Evolutionary conservation across 2,888 invertebrate species (phyloP).

Genomic region (Caenorhabditis sulstoni): DNA sequence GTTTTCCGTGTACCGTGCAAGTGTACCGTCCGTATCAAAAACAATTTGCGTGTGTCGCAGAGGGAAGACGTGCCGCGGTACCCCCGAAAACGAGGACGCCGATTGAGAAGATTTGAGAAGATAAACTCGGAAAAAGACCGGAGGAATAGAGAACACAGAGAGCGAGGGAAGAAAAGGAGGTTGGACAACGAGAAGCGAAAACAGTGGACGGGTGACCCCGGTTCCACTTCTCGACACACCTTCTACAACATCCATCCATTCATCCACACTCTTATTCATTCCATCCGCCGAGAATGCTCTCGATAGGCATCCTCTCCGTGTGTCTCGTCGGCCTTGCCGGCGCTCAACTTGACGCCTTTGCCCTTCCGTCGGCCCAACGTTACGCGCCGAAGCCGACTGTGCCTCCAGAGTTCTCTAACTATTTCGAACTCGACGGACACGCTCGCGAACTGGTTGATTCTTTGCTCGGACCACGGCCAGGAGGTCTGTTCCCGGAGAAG

Average conservation of each 20-base stretch:
- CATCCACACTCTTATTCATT: constrained; percentile 45
- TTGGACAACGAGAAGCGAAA: constrained; percentile 49
- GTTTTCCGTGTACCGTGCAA: constrained; percentile 38
- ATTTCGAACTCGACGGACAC: constrained; percentile 80
- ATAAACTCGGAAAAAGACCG: constrained; percentile 42
- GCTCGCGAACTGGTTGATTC: constrained; percentile 79
- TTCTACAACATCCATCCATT: constrained; percentile 54
- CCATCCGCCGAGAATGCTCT: constrained; percentile 58
- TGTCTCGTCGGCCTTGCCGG: constrained; percentile 49
- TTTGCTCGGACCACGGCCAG: constrained; percentile 79
- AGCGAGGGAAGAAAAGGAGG: constrained; percentile 37
- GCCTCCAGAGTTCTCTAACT: constrained; percentile 78
- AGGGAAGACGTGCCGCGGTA: constrained; percentile 17
- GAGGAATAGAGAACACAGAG: constrained; percentile 34
- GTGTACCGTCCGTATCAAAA: constrained; percentile 58
- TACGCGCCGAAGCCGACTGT: constrained; percentile 79
- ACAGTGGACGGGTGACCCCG: constrained; percentile 54
- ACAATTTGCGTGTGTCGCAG: constrained; percentile 39
- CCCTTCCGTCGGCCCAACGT: constrained; percentile 69
- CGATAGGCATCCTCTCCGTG: constrained; percentile 54
- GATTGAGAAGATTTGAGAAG: constrained; percentile 51
- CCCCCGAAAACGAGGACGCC: constrained; percentile 34
- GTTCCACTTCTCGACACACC: constrained; percentile 54
- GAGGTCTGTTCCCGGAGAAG: constrained; percentile 80
- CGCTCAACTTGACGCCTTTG: constrained; percentile 71